Base-by-base conservation (phyloP, 2,113 vertebrate species). In the Tragelaphus buxtoni region DNA sequence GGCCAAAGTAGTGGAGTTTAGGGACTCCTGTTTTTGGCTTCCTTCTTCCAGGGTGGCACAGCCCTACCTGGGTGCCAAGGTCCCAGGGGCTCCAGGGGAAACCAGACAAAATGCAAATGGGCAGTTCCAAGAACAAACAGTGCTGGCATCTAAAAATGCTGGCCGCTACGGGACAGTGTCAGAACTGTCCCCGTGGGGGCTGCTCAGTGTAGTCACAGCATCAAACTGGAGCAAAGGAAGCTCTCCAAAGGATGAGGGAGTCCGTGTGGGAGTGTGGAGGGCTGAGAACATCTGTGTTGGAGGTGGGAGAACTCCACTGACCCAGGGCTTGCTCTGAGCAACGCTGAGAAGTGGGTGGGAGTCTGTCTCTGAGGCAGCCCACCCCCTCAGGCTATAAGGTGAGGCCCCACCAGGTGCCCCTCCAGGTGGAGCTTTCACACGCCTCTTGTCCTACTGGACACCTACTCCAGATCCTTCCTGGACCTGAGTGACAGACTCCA, bases 181-280 rank as follows among this genome's bases (percentile, higher is more conserved):
- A 87, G 53, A 56, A 5, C 65, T 26, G 0, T 35, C 49, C 72
- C 61, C 8, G 0, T 9, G 2, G 28, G 14, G 18, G 9, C 30
- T 35, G 39, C 84, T 88, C 7, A 0, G 17, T 45, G 13, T 1
- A 0, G 32, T 22, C 76, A 92, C 26, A 81, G 56, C 0, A 9
- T 60, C 49, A 16, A 24, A 69, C 24, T 5, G 10, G 30, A 58
- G 45, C 12, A 20, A 39, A 58, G 28, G 6, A 18, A 55, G 28
- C 10, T 9, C 28, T 42, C 49, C 22, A 30, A 35, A 90, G 69
- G 17, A 56, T 63, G 9, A n/a, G 42, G 24, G 11, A 35, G 20
- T 13, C 51, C 10, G 0, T 39, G 0, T 0, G 0, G 51, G n/a
- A 32, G 9, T 39, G 26, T n/a, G 45, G 47, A 55, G 56, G 47